Base-by-base conservation (phyloP, 2,113 vertebrate species). In the Muntiacus muntjak region DNA sequence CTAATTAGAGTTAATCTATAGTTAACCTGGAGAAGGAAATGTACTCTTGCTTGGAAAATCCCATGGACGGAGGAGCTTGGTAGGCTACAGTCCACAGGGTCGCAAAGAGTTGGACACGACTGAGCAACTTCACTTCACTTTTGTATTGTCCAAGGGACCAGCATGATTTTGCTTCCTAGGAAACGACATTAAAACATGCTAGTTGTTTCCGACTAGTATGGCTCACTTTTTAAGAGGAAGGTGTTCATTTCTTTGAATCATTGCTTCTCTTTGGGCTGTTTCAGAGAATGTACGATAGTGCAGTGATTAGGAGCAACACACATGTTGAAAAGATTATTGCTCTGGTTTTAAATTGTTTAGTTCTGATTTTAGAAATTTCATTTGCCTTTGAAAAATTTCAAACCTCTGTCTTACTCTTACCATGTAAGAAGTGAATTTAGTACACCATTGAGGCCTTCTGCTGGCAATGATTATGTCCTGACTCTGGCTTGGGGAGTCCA, bases 211-310 rank as follows among this genome's bases (percentile, higher is more conserved):
- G 13, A 89, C 82, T 58, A 93, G 78, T 91, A 91, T 47, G 36
- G 58, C 64, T 95, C 52, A 45, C 60, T 85, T 81, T 95, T 95
- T 83, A 89, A 87, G 52, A 88, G 86, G 54, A 95, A 30, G 55
- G 47, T 94, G 36, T 87, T 95, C 54, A 64, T 95, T 87, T 96
- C 45, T 89, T 94, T 91, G 64, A 90, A 43, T 47, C 21, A 57
- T 81, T 78, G 64, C 93, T 43, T 92, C 7, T 17, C 43, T 86
- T 89, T 40, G 11, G 82, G 23, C 55, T 71, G 13, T 97, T 81
- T 47, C 71, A 78, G 87, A 87, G 55, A 89, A 71, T 58, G 25
- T 76, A 52, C 10, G 86, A 13, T 81, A 67, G 21, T 43, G 26
- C 14, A 40, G 7, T 14, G 79, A 62, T 93, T 81, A 89, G 7